Evolutionary conservation across 2,888 invertebrate species (phyloP).

Genomic region (Chloromyia formosa): DNA sequence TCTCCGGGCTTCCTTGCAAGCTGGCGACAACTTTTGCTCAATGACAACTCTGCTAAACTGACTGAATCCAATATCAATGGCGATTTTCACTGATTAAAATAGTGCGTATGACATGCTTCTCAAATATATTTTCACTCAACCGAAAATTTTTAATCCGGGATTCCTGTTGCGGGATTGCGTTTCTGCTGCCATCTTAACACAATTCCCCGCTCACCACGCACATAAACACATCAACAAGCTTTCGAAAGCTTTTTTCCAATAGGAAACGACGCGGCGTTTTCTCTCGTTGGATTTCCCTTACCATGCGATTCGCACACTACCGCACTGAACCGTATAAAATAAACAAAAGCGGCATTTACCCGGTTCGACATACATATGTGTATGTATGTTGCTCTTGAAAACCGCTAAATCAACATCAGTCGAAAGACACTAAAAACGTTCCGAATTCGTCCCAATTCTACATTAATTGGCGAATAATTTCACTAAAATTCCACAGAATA

Average conservation of each 20-base stretch:
- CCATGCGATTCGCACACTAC: too few species aligned
- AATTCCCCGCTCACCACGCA: constrained; percentile 40
- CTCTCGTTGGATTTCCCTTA: too few species aligned
- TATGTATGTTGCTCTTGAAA: too few species aligned
- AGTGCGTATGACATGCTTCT: constrained; percentile 8
- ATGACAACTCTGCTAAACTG: constrained; percentile 25
- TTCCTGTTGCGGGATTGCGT: constrained; percentile 29
- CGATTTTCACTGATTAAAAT: not conserved
- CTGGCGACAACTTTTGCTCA: not conserved
- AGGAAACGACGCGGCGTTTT: too few species aligned
- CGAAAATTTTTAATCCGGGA: constrained; percentile 4
- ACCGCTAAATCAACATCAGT: too few species aligned
- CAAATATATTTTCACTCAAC: constrained; percentile 23
- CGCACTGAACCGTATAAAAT: too few species aligned
- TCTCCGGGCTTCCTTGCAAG: not conserved
- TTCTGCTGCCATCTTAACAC: constrained; percentile 45
- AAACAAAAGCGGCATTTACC: too few species aligned
- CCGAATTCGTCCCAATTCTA: too few species aligned
- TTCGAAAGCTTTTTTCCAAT: constrained; percentile 13
- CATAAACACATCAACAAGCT: constrained; percentile 36
- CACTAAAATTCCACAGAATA: too few species aligned
- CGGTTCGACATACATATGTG: too few species aligned
- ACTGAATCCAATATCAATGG: not conserved
- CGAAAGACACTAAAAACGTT: too few species aligned
- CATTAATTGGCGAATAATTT: too few species aligned